Evolutionary conservation across 2,888 invertebrate species (phyloP).

Genomic region (Andricus quercusramuli): DNA sequence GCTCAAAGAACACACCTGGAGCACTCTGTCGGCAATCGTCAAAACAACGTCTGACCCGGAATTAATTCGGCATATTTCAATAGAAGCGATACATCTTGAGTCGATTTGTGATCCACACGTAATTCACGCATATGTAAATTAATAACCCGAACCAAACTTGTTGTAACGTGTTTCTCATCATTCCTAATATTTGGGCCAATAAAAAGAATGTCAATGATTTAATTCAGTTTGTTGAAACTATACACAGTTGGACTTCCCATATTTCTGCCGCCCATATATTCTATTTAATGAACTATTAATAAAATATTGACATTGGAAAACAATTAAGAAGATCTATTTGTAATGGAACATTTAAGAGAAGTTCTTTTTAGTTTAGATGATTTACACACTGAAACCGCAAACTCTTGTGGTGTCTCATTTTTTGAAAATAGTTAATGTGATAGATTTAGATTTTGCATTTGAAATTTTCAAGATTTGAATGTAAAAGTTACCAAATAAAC

Average conservation of each 20-base stretch:
- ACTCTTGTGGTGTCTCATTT: too few relatives aligned
- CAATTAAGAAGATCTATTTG: neutral
- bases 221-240: neutral
- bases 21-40: constrained; percentile 58
- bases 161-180: neutral
- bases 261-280: neutral
- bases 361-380: too few relatives aligned
- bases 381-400: too few relatives aligned
- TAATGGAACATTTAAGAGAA: neutral
- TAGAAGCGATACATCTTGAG: constrained; percentile 20
- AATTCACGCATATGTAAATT: neutral
- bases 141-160: neutral
- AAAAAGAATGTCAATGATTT: neutral
- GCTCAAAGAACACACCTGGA: constrained; percentile 65
- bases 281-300: neutral
- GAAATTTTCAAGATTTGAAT: too few relatives aligned
- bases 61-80: constrained; percentile 16
- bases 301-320: neutral
- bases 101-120: neutral
- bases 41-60: constrained; percentile 58
- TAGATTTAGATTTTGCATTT: too few relatives aligned
- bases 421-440: too few relatives aligned
- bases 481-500: too few relatives aligned
- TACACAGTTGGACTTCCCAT: neutral
- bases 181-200: constrained; percentile 2